Base-by-base conservation (phyloP, 2,113 vertebrate species). In the Apodemus speciosus region DNA sequence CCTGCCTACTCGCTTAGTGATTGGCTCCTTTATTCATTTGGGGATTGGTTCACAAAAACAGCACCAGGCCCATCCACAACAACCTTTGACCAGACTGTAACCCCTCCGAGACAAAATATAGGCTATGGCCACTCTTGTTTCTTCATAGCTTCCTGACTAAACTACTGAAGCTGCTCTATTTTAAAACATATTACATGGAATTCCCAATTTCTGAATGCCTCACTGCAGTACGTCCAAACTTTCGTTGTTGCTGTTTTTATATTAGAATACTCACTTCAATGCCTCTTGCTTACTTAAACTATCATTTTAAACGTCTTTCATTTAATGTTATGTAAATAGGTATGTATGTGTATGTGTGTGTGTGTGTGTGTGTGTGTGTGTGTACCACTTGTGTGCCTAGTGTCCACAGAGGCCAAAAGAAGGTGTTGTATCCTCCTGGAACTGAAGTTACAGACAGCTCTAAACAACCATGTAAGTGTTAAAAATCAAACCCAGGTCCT, bases 31-130 rank as follows among this genome's bases (percentile, higher is more conserved):
- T 46, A 46, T 46, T 46, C 43, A 46, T 46, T 3, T 3, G 6
- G 43, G 43, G 43, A 46, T 6, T 46, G 43, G 43, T 46, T 46
- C 43, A 46, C 43, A 46, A 46, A 6, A 46, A 46, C 43, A 46
- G 43, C 43, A 46, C 43, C 43, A 46, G 43, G 43, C 6, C 43
- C 6, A 46, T 46, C 43, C 43, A 46, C 43, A 46, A 46, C 43
- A 46, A 46, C 43, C 3, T 94, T 89, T 83, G 80, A 69, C 85
- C 84, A 95, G 14, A 85, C 64, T 43, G 4, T 49, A 83, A 92
- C 5, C 7, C 21, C 51, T 89, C 75, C 89, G 38, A 89, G 43
- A 75, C 14, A 77, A 80, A 79, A 85, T 14, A 32, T 25, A 6
- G 9, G 38, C 32, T 27, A 10, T 62, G 35, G 21, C 3, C 30